Base-by-base conservation (phyloP, 2,888 invertebrate genomes). In the Ectemnius lituratus region DNA sequence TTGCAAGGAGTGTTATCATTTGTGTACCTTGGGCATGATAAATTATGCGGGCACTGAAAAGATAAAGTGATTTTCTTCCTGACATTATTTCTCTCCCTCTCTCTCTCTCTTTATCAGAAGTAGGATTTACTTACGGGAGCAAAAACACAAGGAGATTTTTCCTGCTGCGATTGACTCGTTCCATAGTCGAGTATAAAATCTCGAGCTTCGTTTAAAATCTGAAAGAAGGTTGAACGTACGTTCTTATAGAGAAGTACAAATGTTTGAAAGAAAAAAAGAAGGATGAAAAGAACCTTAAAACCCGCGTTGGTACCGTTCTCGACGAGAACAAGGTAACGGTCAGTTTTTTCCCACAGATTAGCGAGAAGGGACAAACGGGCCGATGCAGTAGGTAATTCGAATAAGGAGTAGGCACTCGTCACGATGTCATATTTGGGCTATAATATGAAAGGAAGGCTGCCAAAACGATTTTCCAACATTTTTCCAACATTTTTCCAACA, bases 281-380 rank as follows among this genome's bases (percentile, higher is more conserved):
- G 23, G 23, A 23, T 1, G 13, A 58, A 49, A n/a, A 69, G 76
- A 73, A 96, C 92, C 88, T 93, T 92, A 87, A 96, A 97, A 2
- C 97, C 98, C 56, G 95, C 94, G 77, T 94, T 94, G 0, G 95
- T 95, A 4, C 98, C 98, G 80, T 95, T 94, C 91, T 98, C 98
- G 0, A 97, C 93, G 4, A 98, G 92, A 14, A 98, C 93, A 86
- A 98, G 91, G 88, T 95, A 97, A 13, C 95, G 93, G 79, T 94
- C 93, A 0, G 97, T 97, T 91, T 96, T 97, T 67, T 94, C 94
- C 98, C 98, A 98, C 8, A 98, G 91, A 85, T 95, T 96, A 63
- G 94, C 92, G 69, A 97, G 90, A 0, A 93, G 93, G 85, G 96
- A 94, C 61, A 96, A 89, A 62, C 98, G 93, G 28, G 92, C 92